Base-by-base conservation (phyloP, 2,888 invertebrate genomes). In the Poecilus cupreus region DNA sequence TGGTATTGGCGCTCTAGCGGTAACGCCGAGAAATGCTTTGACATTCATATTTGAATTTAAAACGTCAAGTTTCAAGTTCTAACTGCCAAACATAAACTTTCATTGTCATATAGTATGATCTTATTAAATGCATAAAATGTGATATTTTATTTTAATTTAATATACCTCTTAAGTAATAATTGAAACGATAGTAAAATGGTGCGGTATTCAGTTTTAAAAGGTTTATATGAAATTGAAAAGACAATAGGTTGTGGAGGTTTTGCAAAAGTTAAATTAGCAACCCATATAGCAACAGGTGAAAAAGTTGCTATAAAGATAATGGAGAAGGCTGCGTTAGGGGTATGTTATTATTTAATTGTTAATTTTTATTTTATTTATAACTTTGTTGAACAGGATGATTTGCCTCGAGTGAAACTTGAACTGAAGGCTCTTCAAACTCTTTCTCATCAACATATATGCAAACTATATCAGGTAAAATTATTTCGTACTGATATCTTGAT, bases 281-380 rank as follows among this genome's bases (percentile, higher is more conserved):
- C 93, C 10, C 96, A 96, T 89, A 86, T 93, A 76, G 90, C 94
- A n/a, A 95, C 95, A 70, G 94, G 94, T 39, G 94, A 95, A 87
- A 94, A 94, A 88, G 95, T 95, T 75, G 96, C 96, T 57, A 93
- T 96, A 82, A 96, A 96, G 89, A 94, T 96, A 76, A 95, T 96
- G 93, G 94, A 95, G 86, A 96, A 96, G 88, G 89, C 90, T 70
- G 89, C 91, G 64, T 88, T 96, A 74, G 95, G 95, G 78, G 81
- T 81, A 64, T 93, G 64, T 37, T 13, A 22, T 26, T 22, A 60
- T 4, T 13, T 22, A 24, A 24, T 60, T n/a, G 1, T 22, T 11
- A n/a, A 4, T 13, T 4, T 22, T 51, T 18, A 20, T 57, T 20
- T 13, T 60, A 5, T 39, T 64, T 11, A 0, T 39, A 18, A 32